Evolutionary conservation across 2,888 invertebrate species (phyloP), one percentile per base, ranked within the genome.

Genomic region (Amaurobius ferox): DNA sequence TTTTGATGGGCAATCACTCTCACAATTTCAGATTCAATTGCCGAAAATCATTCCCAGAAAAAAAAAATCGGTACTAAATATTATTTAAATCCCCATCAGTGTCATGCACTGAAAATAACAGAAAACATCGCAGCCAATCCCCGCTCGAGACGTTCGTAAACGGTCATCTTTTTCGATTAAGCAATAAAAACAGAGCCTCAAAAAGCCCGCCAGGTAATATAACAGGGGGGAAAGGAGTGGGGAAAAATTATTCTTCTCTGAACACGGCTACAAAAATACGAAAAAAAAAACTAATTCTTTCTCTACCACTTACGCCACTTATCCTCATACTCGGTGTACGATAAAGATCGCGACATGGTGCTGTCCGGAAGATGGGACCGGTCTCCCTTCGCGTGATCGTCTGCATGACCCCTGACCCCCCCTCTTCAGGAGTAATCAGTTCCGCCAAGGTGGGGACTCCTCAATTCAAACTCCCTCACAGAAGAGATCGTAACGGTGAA

Each of bases 331-430:
- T 3, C 23, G 23, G 68, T 40, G n/a, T 29, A 30, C 26, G 68
- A 79, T 79, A 74, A 40, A 55, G 68, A 80, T 81, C 81, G 81
- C 81, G 81, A 76, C 76, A 76, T 62, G 71, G 48, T 32, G 62
- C 64, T 70, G 77, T 77, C 77, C 77, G 67, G 78, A 70, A 61
- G 44, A 44, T 19, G 9, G 55, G 79, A 79, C 79, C 68, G 78
- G 78, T 70, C 78, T 48, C 32, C 55, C 71, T 61, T 62, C 61
- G 62, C 81, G 76, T 81, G 81, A 76, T 76, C 70, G 35, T 55
- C 23, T 72, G 28, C 48, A 13, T 68, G 76, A 81, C 81, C 76
- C 76, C 48, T 70, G 62, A 81, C 62, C 76, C 70, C 28, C 32
- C 19, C 30, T n/a, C n/a, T 64, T 71, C 44, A 48, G 29, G 76